Evolutionary conservation across 2,113 vertebrate species (phyloP).

Genomic region (Hemicordylus capensis): DNA sequence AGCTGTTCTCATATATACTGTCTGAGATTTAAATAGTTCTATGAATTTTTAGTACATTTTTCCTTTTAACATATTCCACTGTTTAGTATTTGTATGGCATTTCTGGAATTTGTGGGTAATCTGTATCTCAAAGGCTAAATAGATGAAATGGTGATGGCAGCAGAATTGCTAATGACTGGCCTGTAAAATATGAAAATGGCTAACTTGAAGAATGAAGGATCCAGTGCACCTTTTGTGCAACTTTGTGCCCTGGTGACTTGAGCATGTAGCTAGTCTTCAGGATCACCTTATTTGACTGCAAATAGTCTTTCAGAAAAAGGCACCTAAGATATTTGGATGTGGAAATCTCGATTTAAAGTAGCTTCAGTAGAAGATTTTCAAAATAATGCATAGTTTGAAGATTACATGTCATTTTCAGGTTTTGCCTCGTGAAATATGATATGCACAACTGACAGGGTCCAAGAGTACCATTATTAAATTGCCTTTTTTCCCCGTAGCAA

Average conservation of each 20-base stretch:
- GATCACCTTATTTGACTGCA: background rate
- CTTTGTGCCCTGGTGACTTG: background rate
- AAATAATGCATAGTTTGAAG: too few relatives aligned
- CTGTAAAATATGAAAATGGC: background rate
- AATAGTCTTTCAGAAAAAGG: background rate
- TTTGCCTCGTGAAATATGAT: background rate
- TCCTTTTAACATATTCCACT: background rate
- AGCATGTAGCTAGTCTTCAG: background rate
- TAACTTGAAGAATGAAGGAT: background rate
- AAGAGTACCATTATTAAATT: conserved; percentile 3
- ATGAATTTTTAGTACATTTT: too few relatives aligned
- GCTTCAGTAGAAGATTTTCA: too few relatives aligned
- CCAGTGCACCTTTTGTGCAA: background rate
- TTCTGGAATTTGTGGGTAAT: background rate
- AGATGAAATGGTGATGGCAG: background rate
- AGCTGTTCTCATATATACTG: background rate
- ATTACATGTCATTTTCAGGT: background rate
- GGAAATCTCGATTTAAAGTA: too few relatives aligned
- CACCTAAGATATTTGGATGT: too few relatives aligned
- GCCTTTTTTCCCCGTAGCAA: conserved; percentile 71
- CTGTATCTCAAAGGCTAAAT: background rate
- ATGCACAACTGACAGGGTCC: background rate
- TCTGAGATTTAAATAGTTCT: background rate
- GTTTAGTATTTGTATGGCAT: background rate
- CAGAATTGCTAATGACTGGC: background rate